Percentiles rank a stretch among this genome's conserved stretches.
phyloP scores from a whole-genome alignment of 1,140 invertebrate genomes.

The Philaenus spumarius region DNA sequence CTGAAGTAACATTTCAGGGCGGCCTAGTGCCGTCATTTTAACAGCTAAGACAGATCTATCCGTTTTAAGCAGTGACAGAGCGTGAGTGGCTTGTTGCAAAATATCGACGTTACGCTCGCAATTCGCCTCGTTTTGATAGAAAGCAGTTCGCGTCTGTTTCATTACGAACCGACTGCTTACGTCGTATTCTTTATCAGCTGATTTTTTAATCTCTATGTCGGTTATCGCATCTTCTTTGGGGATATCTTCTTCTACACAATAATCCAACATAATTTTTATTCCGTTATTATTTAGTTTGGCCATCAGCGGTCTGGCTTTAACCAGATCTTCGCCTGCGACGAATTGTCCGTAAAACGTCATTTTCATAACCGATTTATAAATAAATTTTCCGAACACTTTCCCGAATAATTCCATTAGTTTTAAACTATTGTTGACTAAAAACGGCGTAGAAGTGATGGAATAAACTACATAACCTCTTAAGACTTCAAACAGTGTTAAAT shows the following conservation, averaged over 20 bases:
- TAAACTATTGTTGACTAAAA: conserved; percentile 89
- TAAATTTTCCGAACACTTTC: conserved; percentile 68
- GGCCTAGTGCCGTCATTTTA: conserved; percentile 94
- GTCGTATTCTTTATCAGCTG: conserved; percentile 89
- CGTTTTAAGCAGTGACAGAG: conserved; percentile 72
- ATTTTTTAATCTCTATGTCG: conserved; percentile 54
- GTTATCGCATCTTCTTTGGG: conserved; percentile 72
- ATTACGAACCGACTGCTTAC: too few relatives aligned
- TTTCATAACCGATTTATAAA: conserved; percentile 86
- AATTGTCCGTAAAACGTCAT: conserved; percentile 97
- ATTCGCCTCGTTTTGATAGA: conserved; percentile 95
- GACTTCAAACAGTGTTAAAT: too few relatives aligned
- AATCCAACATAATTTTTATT: conserved; percentile 97
- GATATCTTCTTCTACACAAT: conserved; percentile 96
- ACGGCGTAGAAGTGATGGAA: conserved; percentile 82
- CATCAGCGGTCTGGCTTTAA: conserved; percentile 74
- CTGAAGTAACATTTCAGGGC: conserved; percentile 93
- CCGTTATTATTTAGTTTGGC: conserved; percentile 85
- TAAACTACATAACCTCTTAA: conserved; percentile 12
- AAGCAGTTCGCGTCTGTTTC: conserved; percentile 97
- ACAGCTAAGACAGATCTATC: conserved; percentile 95
- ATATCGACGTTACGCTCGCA: conserved; percentile 97
- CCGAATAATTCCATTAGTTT: conserved; percentile 82
- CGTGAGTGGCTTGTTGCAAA: neutral
- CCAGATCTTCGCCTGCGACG: conserved; percentile 89